Conservation (phyloP, 2,888 invertebrate genomes). For the Epistrophella euchroma region DNA sequence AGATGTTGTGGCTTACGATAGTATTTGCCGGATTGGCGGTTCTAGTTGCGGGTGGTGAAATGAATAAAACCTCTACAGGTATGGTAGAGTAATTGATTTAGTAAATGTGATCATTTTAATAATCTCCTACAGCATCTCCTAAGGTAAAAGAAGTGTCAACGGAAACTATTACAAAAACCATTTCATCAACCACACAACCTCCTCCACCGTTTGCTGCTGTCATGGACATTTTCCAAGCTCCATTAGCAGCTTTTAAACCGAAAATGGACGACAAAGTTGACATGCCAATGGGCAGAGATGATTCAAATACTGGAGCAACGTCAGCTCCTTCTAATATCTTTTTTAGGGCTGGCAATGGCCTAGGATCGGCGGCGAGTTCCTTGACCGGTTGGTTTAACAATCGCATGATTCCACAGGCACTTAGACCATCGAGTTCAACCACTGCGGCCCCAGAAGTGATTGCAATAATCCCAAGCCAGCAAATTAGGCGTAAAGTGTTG, state of each 20-base stretch:
- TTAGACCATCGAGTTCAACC: constrained; percentile 76
- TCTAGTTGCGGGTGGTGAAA: constrained; percentile 24
- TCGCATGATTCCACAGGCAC: constrained; percentile 79
- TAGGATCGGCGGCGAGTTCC: constrained; percentile 80
- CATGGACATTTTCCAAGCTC: constrained; percentile 47
- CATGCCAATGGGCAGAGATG: constrained; percentile 22
- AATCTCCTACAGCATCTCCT: constrained; percentile 28
- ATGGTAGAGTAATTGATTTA: constrained; percentile 41
- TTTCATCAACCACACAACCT: constrained; percentile 62
- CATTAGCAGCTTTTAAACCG: constrained; percentile 54
- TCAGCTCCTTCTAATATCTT: constrained; percentile 74
- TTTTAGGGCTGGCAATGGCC: constrained; percentile 80
- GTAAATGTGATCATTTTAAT: background rate
- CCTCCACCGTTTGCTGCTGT: constrained; percentile 77
- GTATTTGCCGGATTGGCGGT: constrained; percentile 33
- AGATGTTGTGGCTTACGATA: constrained; percentile 23
- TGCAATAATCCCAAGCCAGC: constrained; percentile 79
- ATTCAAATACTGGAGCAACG: constrained; percentile 5
- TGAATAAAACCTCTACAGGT: constrained; percentile 44
- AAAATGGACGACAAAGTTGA: background rate
- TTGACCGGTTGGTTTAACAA: constrained; percentile 81
- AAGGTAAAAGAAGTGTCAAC: background rate
- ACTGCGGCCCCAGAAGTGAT: constrained; percentile 80
- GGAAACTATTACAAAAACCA: constrained; percentile 25
- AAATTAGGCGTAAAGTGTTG: constrained; percentile 77